phyloP scores from a whole-genome alignment of 1,140 invertebrate genomes.

The Tribolium madens region DNA sequence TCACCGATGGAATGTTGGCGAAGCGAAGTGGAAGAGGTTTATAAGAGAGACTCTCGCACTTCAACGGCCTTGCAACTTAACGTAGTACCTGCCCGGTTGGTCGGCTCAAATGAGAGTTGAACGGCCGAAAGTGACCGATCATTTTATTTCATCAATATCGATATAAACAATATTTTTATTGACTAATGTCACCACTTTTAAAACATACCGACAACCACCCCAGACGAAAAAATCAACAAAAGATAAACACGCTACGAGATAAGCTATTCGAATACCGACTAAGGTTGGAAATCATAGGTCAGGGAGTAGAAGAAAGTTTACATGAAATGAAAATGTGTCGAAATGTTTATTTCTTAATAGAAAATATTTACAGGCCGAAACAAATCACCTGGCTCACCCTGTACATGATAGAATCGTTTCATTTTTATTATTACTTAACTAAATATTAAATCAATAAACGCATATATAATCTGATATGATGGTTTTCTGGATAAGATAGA shows the following conservation, averaged over 20 bases:
- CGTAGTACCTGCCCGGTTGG: conserved; percentile 47
- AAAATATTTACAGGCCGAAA: too few relatives aligned
- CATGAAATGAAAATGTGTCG: too few relatives aligned
- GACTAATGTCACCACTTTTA: background rate
- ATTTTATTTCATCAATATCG: conserved; percentile 59
- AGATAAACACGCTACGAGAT: background rate
- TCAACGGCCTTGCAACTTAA: conserved; percentile 57
- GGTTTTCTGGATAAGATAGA: too few relatives aligned
- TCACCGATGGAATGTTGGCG: conserved; percentile 50
- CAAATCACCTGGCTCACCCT: too few relatives aligned
- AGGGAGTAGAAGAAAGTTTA: background rate
- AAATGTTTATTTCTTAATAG: too few relatives aligned
- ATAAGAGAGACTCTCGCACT: conserved; percentile 45
- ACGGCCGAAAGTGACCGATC: conserved; percentile 60
- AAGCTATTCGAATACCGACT: background rate
- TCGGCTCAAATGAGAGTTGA: conserved; percentile 59
- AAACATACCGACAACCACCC: background rate
- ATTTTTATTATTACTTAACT: too few relatives aligned
- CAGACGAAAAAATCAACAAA: background rate
- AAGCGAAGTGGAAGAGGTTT: conserved; percentile 44
- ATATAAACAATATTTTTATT: conserved; percentile 59
- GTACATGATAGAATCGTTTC: too few relatives aligned
- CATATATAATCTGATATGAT: too few relatives aligned
- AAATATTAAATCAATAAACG: too few relatives aligned
- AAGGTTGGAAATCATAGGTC: background rate